Conservation (phyloP, 2,113 vertebrate genomes). For the Ciconia maguari region DNA sequence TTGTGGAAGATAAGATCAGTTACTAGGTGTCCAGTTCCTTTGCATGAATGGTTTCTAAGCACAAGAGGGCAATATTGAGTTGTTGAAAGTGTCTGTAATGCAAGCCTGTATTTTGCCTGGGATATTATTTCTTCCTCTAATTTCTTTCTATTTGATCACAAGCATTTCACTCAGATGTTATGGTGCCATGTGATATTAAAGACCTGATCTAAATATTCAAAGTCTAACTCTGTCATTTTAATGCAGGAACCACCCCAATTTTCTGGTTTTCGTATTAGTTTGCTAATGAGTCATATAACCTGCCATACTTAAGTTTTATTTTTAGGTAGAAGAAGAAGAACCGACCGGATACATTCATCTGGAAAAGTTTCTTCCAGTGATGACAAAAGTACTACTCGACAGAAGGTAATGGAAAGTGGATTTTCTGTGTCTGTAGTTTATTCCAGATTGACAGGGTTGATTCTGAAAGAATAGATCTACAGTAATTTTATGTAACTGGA, state of each 20-base stretch:
- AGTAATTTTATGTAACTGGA: neutral
- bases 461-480: neutral
- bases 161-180: neutral
- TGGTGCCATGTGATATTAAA: neutral
- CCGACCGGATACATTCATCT: conserved; percentile 80
- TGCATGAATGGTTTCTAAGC: conserved; percentile 1
- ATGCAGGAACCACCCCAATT: neutral
- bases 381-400: conserved; percentile 84
- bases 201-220: neutral
- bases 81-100: neutral
- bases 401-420: conserved; percentile 75
- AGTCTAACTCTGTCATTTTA: neutral
- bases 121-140: neutral
- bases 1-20: neutral
- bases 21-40: neutral
- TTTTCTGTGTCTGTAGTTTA: conserved; percentile 1
- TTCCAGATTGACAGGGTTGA: neutral
- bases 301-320: conserved; percentile 11
- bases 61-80: conserved; percentile 72
- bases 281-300: neutral
- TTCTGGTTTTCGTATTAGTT: neutral
- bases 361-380: conserved; percentile 89
- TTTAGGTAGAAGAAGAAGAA: conserved; percentile 90
- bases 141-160: neutral
- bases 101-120: neutral